phyloP scores from a whole-genome alignment of 35 echinoderm and acorn worm species.

The Ptychodera flava region DNA sequence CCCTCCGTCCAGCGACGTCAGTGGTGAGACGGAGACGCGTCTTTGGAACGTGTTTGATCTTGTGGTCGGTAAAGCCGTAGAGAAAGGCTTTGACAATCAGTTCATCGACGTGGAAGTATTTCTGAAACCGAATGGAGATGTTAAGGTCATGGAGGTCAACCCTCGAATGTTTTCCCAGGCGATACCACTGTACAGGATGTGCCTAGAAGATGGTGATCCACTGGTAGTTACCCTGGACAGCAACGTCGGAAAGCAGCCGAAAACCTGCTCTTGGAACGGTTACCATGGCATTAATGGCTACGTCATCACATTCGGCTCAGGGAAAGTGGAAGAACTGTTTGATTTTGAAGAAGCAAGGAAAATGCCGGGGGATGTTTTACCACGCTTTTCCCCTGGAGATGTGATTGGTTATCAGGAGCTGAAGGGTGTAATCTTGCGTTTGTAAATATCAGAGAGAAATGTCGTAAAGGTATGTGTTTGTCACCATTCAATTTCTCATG shows the following conservation, averaged over 20 bases:
- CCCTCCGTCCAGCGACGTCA: neutral
- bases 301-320: neutral
- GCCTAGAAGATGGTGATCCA: neutral
- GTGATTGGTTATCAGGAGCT: neutral
- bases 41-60: neutral
- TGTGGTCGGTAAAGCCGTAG: neutral
- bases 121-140: neutral
- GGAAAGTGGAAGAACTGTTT: neutral
- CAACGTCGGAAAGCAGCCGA: neutral
- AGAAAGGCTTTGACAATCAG: neutral
- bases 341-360: neutral
- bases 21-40: neutral
- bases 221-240: neutral
- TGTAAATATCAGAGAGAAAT: neutral
- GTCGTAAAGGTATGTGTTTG: neutral
- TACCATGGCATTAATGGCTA: neutral
- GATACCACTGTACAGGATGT: neutral
- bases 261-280: neutral
- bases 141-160: neutral
- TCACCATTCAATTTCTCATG: neutral
- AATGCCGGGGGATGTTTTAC: neutral
- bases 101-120: neutral
- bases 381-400: neutral
- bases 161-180: neutral
- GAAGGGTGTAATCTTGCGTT: neutral